Conservation (phyloP, 2,797 vertebrate species). For the Intellagama lesueurii region DNA sequence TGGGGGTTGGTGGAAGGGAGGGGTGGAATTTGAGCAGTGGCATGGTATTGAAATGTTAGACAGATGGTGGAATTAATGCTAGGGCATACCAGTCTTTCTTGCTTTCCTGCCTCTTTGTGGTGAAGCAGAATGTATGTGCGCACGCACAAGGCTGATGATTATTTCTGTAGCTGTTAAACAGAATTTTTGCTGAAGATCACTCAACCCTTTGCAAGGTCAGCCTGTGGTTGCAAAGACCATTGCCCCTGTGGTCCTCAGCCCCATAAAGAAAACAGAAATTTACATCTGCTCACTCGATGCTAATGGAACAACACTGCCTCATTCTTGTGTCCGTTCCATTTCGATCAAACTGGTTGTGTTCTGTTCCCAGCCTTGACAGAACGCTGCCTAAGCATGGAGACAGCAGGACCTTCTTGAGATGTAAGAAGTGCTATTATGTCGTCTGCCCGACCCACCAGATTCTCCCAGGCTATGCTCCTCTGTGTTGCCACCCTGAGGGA, state of each 20-base stretch:
- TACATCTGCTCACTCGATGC: too few relatives aligned
- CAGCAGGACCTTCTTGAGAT: too few relatives aligned
- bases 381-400: too few relatives aligned
- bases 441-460: too few relatives aligned
- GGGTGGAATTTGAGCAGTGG: slow-evolving; percentile 27
- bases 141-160: not conserved
- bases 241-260: slow-evolving; percentile 21
- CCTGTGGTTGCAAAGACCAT: not conserved
- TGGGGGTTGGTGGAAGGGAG: not conserved
- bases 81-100: slow-evolving; percentile 5
- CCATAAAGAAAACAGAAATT: slow-evolving; percentile 43
- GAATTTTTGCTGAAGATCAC: slow-evolving; percentile 24
- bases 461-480: too few relatives aligned
- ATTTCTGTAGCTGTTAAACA: slow-evolving; percentile 37
- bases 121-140: slow-evolving; percentile 15
- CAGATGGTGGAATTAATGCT: slow-evolving; percentile 47
- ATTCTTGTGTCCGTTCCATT: too few relatives aligned
- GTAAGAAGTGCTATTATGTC: too few relatives aligned
- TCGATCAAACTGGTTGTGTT: too few relatives aligned
- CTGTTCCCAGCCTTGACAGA: too few relatives aligned
- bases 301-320: too few relatives aligned
- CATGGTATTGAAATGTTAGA: slow-evolving; percentile 28
- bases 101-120: not conserved
- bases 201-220: not conserved
- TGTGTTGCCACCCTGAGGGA: too few relatives aligned